Evolutionary conservation across 2,113 vertebrate genomes (phyloP), one percentile per base, ranked within the genome.

Genomic region (Gopherus flavomarginatus): DNA sequence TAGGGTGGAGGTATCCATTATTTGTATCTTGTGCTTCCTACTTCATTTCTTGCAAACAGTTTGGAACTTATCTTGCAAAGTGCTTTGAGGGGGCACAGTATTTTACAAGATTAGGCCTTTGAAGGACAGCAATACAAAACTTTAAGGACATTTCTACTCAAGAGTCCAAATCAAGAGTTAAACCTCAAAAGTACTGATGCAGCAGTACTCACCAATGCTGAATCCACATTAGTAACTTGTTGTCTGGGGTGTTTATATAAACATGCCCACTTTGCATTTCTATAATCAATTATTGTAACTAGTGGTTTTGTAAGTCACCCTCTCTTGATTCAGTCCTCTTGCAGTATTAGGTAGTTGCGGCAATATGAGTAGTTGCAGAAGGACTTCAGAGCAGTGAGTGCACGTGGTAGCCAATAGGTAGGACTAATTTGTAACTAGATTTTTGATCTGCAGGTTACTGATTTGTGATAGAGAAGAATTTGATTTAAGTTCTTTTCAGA

Each of bases 391-490:
- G 8, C 5, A 91, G 17, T 38, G 5, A 85, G 90, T 26, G 35
- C 10, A 92, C 16, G 6, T 87, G 83, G 10, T 65, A 96, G 65
- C 17, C 93, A 54, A 79, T 29, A 4, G 47, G 65, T 93, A 88
- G 65, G 29, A 62, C 59, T 42, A 38, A 42, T 75, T 42, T 69
- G 24, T 42, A 75, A 75, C 22, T 84, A 90, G 89, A 62, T 35
- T 94, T 92, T 75, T 17, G 50, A 65, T 87, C 8, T 12, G 49
- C 50, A 90, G 86, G 17, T 54, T 84, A 83, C 29, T 95, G 80
- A 24, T 59, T 11, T 2, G 56, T 44, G 50, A 69, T 11, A 65
- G 3, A 90, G 69, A 0, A 90, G 82, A 0, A 27, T 42, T 42
- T 1, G 2, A 42, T 75, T 90, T 75, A 54, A 54, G 24, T 77